Base-by-base conservation (phyloP, 2,888 invertebrate species). In the Keiferia lycopersicella region DNA sequence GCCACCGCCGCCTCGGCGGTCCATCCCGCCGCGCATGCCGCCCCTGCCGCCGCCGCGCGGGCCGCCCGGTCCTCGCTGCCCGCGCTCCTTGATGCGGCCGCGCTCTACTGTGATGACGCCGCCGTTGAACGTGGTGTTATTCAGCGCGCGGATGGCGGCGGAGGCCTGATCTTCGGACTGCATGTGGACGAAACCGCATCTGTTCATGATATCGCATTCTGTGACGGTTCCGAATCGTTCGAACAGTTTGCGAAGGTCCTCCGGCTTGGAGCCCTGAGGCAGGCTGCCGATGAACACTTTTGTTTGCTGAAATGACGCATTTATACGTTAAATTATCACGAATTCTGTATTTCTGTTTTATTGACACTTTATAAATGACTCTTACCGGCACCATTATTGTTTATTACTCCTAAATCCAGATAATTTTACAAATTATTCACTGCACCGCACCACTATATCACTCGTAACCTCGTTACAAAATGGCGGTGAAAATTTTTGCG, bases 271-370 rank as follows among this genome's bases (percentile, higher is more conserved):
- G 75, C 96, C 95, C 75, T 96, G 95, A 65, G 97, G 96, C 81
- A 98, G 89, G 87, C 98, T 97, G 70, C 98, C 98, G 79, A 98
- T 97, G 92, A 98, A 98, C 73, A 98, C 96, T 91, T 98, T 98
- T 66, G 95, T 95, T 89, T 95, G 94, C 93, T 94, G 88, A 67
- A 92, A 89, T 10, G 62, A 65, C 64, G 64, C 39, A 66, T 48
- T 58, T 50, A 72, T 11, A 60, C 22, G 11, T 11, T 18, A 18
- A 58, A 18, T 58, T 10, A 39, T 10, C 20, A 18, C 14, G 20
- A 18, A 58, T 38, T n/a, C 34, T 30, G 11, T 16, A 39, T 18
- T 8, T 12, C 34, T 14, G 18, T 41, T 63, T 57, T 57, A 26
- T 57, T 16, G 20, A 18, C 61, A 65, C 65, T 11, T 26, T 22